Evolutionary conservation across 30 jellyfish, hydroid and myxozoan genomes (phyloP).

Genomic region (Pseudorhiza aurosa): DNA sequence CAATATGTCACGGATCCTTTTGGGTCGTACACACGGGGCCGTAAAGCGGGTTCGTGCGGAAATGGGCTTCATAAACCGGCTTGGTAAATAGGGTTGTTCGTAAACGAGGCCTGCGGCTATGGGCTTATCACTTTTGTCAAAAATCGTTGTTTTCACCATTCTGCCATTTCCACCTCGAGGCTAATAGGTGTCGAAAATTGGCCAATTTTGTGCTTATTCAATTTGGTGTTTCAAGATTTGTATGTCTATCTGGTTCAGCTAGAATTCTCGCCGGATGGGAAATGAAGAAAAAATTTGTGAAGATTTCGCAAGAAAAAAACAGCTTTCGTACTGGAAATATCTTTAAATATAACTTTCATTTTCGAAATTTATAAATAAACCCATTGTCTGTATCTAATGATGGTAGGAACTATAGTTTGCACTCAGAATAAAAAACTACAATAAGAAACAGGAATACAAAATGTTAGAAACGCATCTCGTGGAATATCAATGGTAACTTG

Average conservation of each 20-base stretch:
- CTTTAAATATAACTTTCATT: slow-evolving; percentile 7
- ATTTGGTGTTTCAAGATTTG: no score
- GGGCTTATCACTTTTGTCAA: neutral
- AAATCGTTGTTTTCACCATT: neutral
- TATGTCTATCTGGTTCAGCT: no score
- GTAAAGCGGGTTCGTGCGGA: no score
- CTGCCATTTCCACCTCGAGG: neutral
- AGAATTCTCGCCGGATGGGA: no score
- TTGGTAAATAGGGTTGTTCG: no score
- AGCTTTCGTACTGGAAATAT: neutral
- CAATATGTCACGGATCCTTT: no score
- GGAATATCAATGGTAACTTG: neutral
- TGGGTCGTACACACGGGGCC: no score
- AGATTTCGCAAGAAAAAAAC: no score
- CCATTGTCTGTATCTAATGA: no score
- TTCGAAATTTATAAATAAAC: slow-evolving; percentile 15
- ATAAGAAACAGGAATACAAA: neutral
- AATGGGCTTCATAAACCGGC: no score
- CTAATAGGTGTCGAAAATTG: neutral
- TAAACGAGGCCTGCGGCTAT: neutral
- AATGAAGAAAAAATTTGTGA: no score
- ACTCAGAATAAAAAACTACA: neutral
- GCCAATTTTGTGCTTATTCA: neutral
- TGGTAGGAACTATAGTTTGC: neutral
- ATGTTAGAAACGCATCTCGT: neutral